Evolutionary conservation across 2,888 invertebrate species (phyloP).

Genomic region (Cosmia pyralina): DNA sequence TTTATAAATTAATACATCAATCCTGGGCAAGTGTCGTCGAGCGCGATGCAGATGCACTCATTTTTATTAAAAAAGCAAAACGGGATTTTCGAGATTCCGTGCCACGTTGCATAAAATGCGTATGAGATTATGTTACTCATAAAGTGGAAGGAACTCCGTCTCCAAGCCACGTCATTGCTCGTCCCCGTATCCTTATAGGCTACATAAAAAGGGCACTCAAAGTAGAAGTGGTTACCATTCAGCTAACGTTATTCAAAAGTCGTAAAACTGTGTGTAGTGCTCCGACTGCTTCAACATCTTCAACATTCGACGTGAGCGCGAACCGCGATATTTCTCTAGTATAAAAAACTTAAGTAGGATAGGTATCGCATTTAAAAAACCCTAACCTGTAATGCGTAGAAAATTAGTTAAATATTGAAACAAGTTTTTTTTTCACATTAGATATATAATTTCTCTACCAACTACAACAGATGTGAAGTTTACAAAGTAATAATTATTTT

Average conservation of each 20-base stretch:
- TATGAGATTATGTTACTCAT: constrained; percentile 24
- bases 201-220: constrained; percentile 18
- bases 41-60: not conserved
- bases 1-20: too few relatives aligned
- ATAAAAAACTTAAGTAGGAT: not conserved
- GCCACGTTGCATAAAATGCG: constrained; percentile 55
- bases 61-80: not conserved
- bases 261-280: not conserved
- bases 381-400: not conserved
- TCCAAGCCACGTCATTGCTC: constrained; percentile 39
- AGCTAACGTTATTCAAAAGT: not conserved
- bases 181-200: not conserved
- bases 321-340: not conserved
- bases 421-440: too few relatives aligned
- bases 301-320: not conserved
- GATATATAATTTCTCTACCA: too few relatives aligned
- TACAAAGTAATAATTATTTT: constrained; percentile 32
- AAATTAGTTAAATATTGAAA: too few relatives aligned
- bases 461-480: constrained; percentile 25
- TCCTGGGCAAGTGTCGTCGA: not conserved
- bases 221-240: not conserved
- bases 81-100: not conserved
- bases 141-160: not conserved
- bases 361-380: not conserved
- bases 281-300: not conserved